phyloP scores from a whole-genome alignment of 2,888 invertebrate genomes.

The Taenaris catops region DNA sequence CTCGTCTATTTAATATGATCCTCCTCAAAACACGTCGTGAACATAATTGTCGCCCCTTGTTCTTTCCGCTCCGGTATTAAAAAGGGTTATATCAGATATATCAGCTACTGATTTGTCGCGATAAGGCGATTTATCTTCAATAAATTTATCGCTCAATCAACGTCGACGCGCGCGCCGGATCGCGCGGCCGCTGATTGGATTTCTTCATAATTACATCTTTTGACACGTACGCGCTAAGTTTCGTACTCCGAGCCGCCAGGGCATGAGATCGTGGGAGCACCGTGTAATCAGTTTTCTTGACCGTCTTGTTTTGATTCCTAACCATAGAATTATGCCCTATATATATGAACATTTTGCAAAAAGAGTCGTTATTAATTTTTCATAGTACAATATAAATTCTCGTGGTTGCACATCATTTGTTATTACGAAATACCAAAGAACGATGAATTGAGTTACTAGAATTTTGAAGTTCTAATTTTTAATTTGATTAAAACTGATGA shows the following conservation, averaged over 20 bases:
- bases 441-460: no score
- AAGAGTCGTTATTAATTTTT: no score
- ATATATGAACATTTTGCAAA: slow-evolving; percentile 24
- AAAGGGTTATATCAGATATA: slow-evolving; percentile 29
- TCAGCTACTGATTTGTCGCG: slow-evolving; percentile 71
- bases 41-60: slow-evolving; percentile 25
- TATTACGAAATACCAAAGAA: no score
- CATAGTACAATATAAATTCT: no score
- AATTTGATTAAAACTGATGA: no score
- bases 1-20: slow-evolving; percentile 3
- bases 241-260: slow-evolving; percentile 67
- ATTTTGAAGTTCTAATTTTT: no score
- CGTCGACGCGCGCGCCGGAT: slow-evolving; percentile 39
- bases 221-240: slow-evolving; percentile 77
- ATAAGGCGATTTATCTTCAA: slow-evolving; percentile 66
- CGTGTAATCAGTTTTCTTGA: slow-evolving; percentile 75
- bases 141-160: slow-evolving; percentile 71
- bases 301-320: slow-evolving; percentile 65
- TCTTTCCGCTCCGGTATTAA: slow-evolving; percentile 31
- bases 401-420: no score
- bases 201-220: slow-evolving; percentile 80
- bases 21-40: slow-evolving; percentile 17
- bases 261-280: slow-evolving; percentile 76
- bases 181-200: slow-evolving; percentile 66
- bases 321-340: slow-evolving; percentile 42